phyloP scores from a whole-genome alignment of 1,140 invertebrate genomes.

The Neodiprion pinetum region DNA sequence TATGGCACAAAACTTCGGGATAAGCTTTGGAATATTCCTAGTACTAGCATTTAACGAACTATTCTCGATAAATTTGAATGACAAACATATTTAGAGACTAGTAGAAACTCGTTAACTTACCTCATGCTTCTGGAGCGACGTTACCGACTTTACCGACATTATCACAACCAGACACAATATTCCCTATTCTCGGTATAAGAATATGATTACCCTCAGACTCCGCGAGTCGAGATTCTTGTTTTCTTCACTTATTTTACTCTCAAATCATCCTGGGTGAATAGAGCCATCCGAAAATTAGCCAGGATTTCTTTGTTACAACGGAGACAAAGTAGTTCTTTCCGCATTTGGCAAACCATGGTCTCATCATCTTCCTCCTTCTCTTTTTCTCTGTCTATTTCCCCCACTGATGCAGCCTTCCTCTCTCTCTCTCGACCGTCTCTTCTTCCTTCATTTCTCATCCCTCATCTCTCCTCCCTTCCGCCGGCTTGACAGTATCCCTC shows the following conservation, averaged over 20 bases:
- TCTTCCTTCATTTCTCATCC: not conserved
- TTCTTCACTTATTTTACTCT: not conserved
- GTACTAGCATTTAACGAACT: too few relatives aligned
- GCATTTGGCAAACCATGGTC: slow-evolving; percentile 1
- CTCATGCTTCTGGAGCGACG: too few relatives aligned
- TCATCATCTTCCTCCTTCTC: not conserved
- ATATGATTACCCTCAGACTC: not conserved
- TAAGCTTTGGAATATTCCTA: too few relatives aligned
- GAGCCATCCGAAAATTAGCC: not conserved
- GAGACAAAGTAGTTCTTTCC: slow-evolving; percentile 5
- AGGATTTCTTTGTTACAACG: not conserved
- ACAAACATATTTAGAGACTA: too few relatives aligned
- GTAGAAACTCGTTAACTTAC: too few relatives aligned
- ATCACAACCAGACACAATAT: too few relatives aligned
- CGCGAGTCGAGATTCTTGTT: not conserved
- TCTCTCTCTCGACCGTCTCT: not conserved
- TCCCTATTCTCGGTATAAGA: not conserved
- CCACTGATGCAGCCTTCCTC: not conserved
- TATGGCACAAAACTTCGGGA: too few relatives aligned
- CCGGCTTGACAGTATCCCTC: not conserved
- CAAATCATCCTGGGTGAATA: not conserved
- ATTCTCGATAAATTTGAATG: too few relatives aligned
- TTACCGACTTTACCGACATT: too few relatives aligned
- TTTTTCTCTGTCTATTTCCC: not conserved
- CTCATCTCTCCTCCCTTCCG: not conserved